phyloP scores from a whole-genome alignment of 1,140 invertebrate genomes.

The Chionoecetes opilio region DNA sequence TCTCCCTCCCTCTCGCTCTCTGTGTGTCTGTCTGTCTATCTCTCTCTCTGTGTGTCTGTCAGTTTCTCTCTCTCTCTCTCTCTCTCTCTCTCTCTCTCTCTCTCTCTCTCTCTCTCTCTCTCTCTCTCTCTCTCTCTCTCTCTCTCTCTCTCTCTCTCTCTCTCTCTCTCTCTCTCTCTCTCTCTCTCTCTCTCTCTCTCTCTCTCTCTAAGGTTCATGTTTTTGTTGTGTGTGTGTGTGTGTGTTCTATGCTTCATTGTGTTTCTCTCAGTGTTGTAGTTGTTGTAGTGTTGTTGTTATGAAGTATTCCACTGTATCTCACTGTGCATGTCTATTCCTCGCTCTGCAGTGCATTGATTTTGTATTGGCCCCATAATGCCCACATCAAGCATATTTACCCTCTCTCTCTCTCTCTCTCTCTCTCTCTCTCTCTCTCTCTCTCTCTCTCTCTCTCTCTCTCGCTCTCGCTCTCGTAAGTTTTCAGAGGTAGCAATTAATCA shows the following conservation, averaged over 20 bases:
- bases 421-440: background rate
- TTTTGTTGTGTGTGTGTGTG: too few relatives aligned
- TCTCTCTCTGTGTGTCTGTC: background rate
- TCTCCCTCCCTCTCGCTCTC: slow-evolving; percentile 14
- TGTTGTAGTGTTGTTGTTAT: too few relatives aligned
- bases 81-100: background rate
- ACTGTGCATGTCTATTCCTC: too few relatives aligned
- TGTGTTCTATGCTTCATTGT: too few relatives aligned
- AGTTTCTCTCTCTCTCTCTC: background rate
- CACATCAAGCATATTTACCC: background rate
- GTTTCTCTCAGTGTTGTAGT: too few relatives aligned
- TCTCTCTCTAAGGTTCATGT: too few relatives aligned
- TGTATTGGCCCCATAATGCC: too few relatives aligned
- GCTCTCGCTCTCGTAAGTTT: too few relatives aligned
- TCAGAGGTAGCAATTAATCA: background rate
- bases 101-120: background rate
- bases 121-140: background rate
- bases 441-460: background rate
- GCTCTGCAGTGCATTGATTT: too few relatives aligned
- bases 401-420: background rate
- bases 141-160: background rate
- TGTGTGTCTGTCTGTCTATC: background rate
- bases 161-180: background rate
- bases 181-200: background rate
- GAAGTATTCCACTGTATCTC: too few relatives aligned